Conservation (phyloP, 2,113 vertebrate genomes). For the Grantiella picta region DNA sequence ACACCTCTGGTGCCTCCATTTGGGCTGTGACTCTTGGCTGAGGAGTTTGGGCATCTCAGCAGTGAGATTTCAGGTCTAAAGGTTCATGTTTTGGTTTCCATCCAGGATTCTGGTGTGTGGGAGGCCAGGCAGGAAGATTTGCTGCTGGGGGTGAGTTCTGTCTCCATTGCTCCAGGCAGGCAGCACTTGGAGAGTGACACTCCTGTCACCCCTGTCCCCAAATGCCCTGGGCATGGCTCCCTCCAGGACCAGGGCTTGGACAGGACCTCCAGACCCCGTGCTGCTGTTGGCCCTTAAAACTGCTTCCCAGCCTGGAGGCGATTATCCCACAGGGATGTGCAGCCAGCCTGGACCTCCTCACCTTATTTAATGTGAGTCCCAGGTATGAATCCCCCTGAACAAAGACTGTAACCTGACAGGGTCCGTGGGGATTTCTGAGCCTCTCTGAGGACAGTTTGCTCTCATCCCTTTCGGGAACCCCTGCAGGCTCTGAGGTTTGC, state of each 20-base stretch:
- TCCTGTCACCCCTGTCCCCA: not conserved
- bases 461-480: not conserved
- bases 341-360: not conserved
- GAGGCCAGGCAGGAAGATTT: not conserved
- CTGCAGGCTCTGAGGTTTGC: not conserved
- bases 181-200: rapidly evolving
- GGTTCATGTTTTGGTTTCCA: not conserved
- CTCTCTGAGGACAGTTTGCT: not conserved
- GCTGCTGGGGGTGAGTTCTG: not conserved
- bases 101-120: rapidly evolving
- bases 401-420: rapidly evolving
- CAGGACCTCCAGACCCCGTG: rapidly evolving
- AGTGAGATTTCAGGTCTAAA: rapidly evolving
- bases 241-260: not conserved
- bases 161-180: not conserved
- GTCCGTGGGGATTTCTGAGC: not conserved
- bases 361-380: rapidly evolving
- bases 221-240: not conserved
- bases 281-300: too few relatives aligned
- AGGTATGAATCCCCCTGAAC: rapidly evolving
- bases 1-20: rapidly evolving
- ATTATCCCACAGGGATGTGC: rapidly evolving
- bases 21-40: not conserved
- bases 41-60: not conserved
- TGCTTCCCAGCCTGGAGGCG: not conserved